Conservation (phyloP, 2,797 vertebrate species). For the Alcedo atthis region DNA sequence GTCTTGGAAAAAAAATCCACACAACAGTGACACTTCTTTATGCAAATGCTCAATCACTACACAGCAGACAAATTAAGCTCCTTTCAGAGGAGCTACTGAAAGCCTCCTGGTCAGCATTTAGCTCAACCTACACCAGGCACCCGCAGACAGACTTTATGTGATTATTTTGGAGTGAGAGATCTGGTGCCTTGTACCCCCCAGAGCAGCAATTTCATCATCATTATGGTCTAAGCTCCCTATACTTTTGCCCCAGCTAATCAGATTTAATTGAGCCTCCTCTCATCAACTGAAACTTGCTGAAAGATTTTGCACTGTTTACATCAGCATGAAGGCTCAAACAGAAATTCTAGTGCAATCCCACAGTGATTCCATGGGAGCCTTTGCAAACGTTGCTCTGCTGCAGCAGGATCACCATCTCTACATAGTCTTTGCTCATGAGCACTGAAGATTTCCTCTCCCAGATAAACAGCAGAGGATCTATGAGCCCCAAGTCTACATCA, state of each 20-base stretch:
- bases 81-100: not conserved
- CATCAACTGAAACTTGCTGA: not conserved
- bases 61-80: not conserved
- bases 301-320: not conserved
- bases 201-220: not conserved
- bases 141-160: rapidly evolving
- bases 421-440: not conserved
- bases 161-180: not conserved
- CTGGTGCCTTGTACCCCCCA: not conserved
- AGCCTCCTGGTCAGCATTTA: not conserved
- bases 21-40: rapidly evolving
- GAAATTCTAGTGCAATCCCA: not conserved
- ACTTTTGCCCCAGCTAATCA: not conserved
- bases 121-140: not conserved
- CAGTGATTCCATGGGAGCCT: not conserved
- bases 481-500: not conserved
- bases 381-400: not conserved
- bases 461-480: not conserved
- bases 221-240: not conserved
- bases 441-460: not conserved
- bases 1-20: not conserved
- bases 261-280: not conserved
- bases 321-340: not conserved
- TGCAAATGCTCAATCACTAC: not conserved
- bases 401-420: not conserved